Percentiles rank a stretch among this genome's conserved stretches.
These are phyloP conservation scores for Cyphomyrmex costatus DNA, from an alignment of 1,140 invertebrate species.

Conservation along the genomic window DNA sequence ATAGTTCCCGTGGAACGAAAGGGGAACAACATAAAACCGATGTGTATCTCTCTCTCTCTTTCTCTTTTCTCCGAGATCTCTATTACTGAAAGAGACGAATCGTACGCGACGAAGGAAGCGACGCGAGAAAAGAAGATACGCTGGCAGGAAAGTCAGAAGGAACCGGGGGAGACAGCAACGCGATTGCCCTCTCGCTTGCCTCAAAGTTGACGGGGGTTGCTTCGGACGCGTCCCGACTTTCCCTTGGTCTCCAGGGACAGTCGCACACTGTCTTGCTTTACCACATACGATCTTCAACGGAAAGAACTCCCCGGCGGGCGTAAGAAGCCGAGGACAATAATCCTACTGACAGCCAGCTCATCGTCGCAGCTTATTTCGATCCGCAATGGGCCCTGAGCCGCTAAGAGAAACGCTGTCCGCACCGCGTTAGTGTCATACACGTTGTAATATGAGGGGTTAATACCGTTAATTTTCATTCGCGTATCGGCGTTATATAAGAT, in stretches of 20 bases:
- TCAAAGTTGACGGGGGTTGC: conserved; percentile 78
- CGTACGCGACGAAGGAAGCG: conserved; percentile 17
- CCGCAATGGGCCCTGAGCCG: conserved; percentile 68
- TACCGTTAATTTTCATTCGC: conserved; percentile 75
- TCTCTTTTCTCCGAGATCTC: not conserved
- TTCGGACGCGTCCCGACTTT: conserved; percentile 78
- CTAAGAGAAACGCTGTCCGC: conserved; percentile 66
- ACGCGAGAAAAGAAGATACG: conserved; percentile 47
- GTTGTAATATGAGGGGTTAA: conserved; percentile 73
- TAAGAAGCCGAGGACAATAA: conserved; percentile 86
- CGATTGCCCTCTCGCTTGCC: conserved; percentile 68
- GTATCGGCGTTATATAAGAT: conserved; percentile 1
- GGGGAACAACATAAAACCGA: conserved; percentile 21
- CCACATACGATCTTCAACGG: conserved; percentile 70
- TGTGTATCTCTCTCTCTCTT: not conserved
- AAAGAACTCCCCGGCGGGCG: conserved; percentile 77
- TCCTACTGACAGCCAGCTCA: conserved; percentile 84
- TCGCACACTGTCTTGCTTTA: conserved; percentile 52
- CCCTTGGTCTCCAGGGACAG: conserved; percentile 78
- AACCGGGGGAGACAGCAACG: conserved; percentile 39
- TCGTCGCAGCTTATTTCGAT: conserved; percentile 83
- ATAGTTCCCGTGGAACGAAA: conserved; percentile 35
- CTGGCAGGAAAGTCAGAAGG: conserved; percentile 20
- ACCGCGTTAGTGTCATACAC: conserved; percentile 63
- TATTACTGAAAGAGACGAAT: conserved; percentile 5